Conservation (phyloP, 2,797 vertebrate species). For the Eutrigla gurnardus region DNA sequence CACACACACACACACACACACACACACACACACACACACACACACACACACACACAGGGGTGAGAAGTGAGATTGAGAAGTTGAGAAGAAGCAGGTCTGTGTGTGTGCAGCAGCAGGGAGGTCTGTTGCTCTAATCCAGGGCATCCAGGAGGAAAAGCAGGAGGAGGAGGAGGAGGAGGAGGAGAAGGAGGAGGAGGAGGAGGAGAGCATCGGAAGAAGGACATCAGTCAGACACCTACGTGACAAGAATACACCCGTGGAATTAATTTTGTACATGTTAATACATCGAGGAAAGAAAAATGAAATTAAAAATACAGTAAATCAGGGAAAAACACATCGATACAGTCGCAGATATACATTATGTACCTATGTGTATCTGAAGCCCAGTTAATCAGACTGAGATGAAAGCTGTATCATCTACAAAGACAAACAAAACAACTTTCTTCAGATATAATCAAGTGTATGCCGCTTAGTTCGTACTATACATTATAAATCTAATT, state of each 20-base stretch:
- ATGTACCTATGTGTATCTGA: not conserved
- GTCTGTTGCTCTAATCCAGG: conserved; percentile 64
- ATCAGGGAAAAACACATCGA: not conserved
- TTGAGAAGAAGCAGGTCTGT: conserved; percentile 79
- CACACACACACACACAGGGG: conserved; percentile 25
- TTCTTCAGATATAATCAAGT: not conserved
- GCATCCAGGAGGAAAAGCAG: conserved; percentile 43
- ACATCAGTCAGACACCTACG: conserved; percentile 36
- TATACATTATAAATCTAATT: not conserved
- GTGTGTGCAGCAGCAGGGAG: conserved; percentile 65
- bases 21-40: conserved; percentile 13
- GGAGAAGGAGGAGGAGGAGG: conserved; percentile 30
- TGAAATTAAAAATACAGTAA: not conserved
- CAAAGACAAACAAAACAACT: not conserved
- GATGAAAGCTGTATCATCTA: not conserved
- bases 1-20: conserved; percentile 11
- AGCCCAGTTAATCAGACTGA: not conserved
- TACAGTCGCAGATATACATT: not conserved
- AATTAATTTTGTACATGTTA: conserved; percentile 19
- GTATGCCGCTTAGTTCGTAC: not conserved
- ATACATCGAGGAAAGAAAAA: not conserved
- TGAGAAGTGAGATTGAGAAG: conserved; percentile 52
- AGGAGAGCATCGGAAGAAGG: conserved; percentile 26
- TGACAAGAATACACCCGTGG: conserved; percentile 1
- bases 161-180: conserved; percentile 34